phyloP scores from a whole-genome alignment of 1,140 invertebrate genomes.

The Drosophila nannoptera region DNA sequence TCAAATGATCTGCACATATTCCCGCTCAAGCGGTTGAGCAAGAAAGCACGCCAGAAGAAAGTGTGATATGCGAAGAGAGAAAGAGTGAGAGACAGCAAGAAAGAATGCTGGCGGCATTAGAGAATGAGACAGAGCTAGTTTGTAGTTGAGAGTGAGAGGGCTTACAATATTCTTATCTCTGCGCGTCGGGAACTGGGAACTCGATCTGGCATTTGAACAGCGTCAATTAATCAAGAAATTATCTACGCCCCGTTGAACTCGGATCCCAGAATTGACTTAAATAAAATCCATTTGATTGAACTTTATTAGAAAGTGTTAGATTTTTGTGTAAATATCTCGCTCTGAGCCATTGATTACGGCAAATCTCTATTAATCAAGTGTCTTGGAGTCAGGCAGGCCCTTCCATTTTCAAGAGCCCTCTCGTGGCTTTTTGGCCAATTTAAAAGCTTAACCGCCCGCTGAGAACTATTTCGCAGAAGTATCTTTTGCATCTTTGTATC shows the following conservation, averaged over 20 bases:
- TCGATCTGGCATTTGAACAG: conserved; percentile 1
- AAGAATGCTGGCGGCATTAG: too few species aligned
- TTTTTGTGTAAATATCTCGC: too few species aligned
- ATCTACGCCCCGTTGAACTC: not conserved
- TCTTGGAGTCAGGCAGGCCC: too few species aligned
- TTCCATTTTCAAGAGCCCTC: not conserved
- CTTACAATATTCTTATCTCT: not conserved
- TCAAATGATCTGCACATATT: conserved; percentile 22
- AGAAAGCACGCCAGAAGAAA: not conserved
- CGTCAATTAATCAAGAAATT: conserved; percentile 10
- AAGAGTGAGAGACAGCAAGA: not conserved
- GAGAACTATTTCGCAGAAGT: not conserved
- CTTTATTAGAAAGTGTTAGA: not conserved
- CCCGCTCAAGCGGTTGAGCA: not conserved
- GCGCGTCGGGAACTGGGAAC: not conserved
- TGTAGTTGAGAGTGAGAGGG: not conserved
- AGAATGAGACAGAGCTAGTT: too few species aligned
- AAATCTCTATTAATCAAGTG: too few species aligned
- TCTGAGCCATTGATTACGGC: too few species aligned
- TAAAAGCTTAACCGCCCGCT: not conserved
- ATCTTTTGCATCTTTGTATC: conserved; percentile 12
- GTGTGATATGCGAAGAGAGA: not conserved
- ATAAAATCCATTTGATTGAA: not conserved
- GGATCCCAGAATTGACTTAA: not conserved
- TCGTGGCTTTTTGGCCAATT: not conserved